Conservation (phyloP, 2,797 vertebrate genomes). For the Gila robusta region DNA sequence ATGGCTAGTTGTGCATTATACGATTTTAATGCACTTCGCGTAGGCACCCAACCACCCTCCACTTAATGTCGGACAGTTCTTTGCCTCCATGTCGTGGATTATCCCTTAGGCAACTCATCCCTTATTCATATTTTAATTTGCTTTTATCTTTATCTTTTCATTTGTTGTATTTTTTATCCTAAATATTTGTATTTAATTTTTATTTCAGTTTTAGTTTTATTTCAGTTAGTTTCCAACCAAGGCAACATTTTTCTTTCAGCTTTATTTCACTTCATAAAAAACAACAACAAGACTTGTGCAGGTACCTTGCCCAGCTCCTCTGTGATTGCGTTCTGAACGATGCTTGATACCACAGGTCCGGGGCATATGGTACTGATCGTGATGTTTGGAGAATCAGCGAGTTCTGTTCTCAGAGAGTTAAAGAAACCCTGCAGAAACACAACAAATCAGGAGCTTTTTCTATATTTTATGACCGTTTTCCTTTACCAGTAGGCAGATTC, state of each 20-base stretch:
- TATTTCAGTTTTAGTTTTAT: no score
- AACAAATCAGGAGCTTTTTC: background rate
- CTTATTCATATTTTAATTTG: no score
- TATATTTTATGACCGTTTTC: background rate
- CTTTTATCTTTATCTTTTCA: no score
- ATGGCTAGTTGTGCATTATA: no score
- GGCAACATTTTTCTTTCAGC: background rate
- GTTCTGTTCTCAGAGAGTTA: conserved; percentile 87
- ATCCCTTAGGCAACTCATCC: no score
- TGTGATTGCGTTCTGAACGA: conserved; percentile 87
- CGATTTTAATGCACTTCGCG: no score
- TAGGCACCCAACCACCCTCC: no score
- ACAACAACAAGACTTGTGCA: background rate
- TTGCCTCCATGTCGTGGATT: no score
- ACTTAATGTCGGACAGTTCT: no score
- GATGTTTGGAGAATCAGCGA: conserved; percentile 86
- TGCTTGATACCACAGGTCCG: conserved; percentile 90
- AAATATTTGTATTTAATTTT: no score
- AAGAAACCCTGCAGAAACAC: conserved; percentile 87
- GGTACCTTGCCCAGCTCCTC: conserved; percentile 85
- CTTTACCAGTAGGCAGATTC: background rate
- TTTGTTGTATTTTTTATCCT: no score
- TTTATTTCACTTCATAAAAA: background rate
- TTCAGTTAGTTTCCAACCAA: background rate
- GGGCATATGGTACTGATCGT: conserved; percentile 88